These are phyloP conservation scores for Tiliacea aurago DNA, from an alignment of 2,888 invertebrate species.

Conservation along the genomic window DNA sequence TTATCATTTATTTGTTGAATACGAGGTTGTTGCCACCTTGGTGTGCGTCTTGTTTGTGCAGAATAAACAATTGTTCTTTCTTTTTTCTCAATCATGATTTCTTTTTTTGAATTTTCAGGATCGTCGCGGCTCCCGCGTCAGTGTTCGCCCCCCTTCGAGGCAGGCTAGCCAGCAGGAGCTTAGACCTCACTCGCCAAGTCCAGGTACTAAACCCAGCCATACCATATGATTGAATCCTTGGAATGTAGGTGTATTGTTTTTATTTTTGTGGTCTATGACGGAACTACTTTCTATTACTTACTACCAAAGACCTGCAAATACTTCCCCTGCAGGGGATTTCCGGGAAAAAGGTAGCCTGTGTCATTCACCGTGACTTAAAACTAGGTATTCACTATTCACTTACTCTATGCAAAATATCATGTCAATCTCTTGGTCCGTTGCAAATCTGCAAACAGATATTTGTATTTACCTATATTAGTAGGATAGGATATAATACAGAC, in stretches of 20 bases:
- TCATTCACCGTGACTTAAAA: not conserved
- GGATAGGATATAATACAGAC: not conserved
- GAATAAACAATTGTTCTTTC: no score
- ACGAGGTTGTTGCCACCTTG: no score
- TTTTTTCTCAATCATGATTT: not conserved
- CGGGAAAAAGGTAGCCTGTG: not conserved
- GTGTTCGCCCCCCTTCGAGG: slow-evolving; percentile 95
- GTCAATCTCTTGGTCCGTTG: not conserved
- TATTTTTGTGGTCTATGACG: slow-evolving; percentile 11
- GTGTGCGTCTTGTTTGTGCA: no score
- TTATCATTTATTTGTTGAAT: no score
- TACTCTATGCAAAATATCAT: not conserved
- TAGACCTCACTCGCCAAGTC: slow-evolving; percentile 94
- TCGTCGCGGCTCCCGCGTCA: slow-evolving; percentile 94
- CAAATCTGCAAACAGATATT: not conserved
- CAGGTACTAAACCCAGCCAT: slow-evolving; percentile 87
- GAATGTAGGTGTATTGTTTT: slow-evolving; percentile 29
- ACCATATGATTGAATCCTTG: slow-evolving; percentile 20
- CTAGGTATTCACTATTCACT: not conserved
- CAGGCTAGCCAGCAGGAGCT: slow-evolving; percentile 96
- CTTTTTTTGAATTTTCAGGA: slow-evolving; percentile 83
- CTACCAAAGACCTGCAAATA: not conserved
- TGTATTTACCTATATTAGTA: not conserved
- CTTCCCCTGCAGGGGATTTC: not conserved
- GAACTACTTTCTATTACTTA: slow-evolving; percentile 39